phyloP scores from a whole-genome alignment of 2,113 vertebrate genomes.

The Nerophis ophidion region DNA sequence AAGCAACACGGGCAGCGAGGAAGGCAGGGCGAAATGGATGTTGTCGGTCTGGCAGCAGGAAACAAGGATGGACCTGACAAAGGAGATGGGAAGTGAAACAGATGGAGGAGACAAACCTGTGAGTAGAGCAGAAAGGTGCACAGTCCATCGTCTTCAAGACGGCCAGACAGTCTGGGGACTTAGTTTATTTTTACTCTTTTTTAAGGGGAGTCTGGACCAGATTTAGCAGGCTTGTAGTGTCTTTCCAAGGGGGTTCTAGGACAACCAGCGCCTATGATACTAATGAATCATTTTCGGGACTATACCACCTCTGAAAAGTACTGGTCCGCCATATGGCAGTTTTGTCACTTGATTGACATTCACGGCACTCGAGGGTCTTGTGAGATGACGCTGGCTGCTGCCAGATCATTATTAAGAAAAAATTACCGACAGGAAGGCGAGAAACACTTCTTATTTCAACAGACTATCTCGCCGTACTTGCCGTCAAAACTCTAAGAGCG shows the following conservation, averaged over 20 bases:
- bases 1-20: conserved; percentile 28
- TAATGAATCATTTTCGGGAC: too few species aligned
- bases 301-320: too few species aligned
- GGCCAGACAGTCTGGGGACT: conserved; percentile 56
- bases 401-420: too few species aligned
- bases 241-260: conserved; percentile 25
- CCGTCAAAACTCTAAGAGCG: too few species aligned
- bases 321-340: too few species aligned
- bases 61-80: conserved; percentile 25
- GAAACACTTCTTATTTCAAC: too few species aligned
- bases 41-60: not conserved
- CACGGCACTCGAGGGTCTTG: too few species aligned
- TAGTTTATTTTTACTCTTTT: conserved; percentile 62
- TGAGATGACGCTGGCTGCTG: too few species aligned
- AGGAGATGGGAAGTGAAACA: conserved; percentile 10
- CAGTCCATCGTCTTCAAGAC: conserved; percentile 57
- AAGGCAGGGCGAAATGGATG: conserved; percentile 13
- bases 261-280: conserved; percentile 11
- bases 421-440: too few species aligned
- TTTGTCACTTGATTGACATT: too few species aligned
- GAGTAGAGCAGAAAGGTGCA: conserved; percentile 49
- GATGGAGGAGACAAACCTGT: conserved; percentile 39
- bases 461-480: too few species aligned
- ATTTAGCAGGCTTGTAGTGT: conserved; percentile 20
- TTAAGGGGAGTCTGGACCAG: conserved; percentile 32